Evolutionary conservation across 2,113 vertebrate genomes (phyloP), one percentile per base, ranked within the genome.

Genomic region (Sinocyclocheilus grahami): DNA sequence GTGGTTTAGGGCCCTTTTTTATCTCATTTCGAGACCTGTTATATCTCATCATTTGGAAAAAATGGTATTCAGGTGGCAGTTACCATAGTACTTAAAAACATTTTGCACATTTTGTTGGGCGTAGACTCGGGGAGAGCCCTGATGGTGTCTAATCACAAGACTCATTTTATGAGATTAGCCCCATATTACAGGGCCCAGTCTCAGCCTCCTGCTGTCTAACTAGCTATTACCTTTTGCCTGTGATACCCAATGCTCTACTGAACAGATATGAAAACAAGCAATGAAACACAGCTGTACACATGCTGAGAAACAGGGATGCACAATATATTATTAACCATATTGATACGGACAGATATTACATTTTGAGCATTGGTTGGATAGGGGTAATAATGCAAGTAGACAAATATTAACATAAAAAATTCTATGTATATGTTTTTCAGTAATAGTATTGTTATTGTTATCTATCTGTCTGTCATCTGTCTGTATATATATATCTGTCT

Each of bases 131-230:
- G 42, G 75, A 67, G 39, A 30, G 42, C 75, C 60, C 62, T 81
- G 78, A 46, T 74, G 51, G 51, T 81, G 63, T 55, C n/a, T 81
- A 80, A 86, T 86, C 78, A 86, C 77, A 86, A 80, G 85, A 86
- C 69, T 78, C 18, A 55, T 60, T 86, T 81, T 81, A 86, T 86
- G 37, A 86, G 78, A 86, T 81, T 81, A 81, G n/a, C 11, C 48
- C 33, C 63, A 58, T 80, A 86, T 86, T 81, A 81, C 69, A 81
- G 48, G 12, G 78, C 42, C 46, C 24, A 48, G 42, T 82, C 39
- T 5, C 79, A 67, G 60, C 37, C 79, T 51, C 16, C 80, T 27
- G n/a, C 8, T 69, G 48, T 22, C 76, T 67, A 69, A 30, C 42
- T 27, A 71, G 46, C 65, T 14, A 69, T 82, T 82, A 82, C 27